Base-by-base conservation (phyloP, 2,888 invertebrate genomes). In the Callosobruchus maculatus region DNA sequence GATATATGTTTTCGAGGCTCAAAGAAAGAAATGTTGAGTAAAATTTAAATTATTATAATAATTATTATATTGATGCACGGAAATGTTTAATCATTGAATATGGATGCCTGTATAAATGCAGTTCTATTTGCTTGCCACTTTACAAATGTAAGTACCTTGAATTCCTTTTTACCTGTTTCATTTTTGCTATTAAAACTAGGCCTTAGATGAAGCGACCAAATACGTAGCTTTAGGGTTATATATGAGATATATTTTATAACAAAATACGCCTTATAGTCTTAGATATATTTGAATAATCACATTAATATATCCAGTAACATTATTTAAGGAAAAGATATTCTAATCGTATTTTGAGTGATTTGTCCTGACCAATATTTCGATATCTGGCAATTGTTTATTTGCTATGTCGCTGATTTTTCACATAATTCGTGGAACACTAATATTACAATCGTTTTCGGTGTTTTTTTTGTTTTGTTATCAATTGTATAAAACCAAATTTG, bases 261-360 rank as follows among this genome's bases (percentile, higher is more conserved):
- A 83, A 82, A 80, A 82, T 83, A 84, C 83, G 85, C 85, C 85
- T 86, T 86, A 85, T 84, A 85, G 84, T 77, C 80, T 80, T 82
- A 81, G 81, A 79, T 77, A 78, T 79, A 79, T 79, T 78, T 78
- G 76, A 79, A 72, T 76, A 74, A 68, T 21, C 22, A 68, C 22
- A 78, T 76, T 73, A 78, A 77, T 71, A 78, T 77, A 80, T 77
- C 76, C 76, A 79, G 77, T 80, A 78, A 78, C 78, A 77, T 79
- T 79, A 78, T 81, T 76, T 80, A 80, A 78, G 75, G 78, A 77
- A 79, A 80, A 80, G 80, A 78, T 79, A 77, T 77, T 79, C 77
- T 78, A 79, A 77, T 79, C 78, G 76, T 74, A 77, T 80, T 78
- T 72, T 71, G 74, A 76, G 77, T 77, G 75, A 77, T 77, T 75